These are phyloP conservation scores for Cygnus buccinator DNA, from an alignment of 2,113 vertebrate genomes.

Conservation along the genomic window DNA sequence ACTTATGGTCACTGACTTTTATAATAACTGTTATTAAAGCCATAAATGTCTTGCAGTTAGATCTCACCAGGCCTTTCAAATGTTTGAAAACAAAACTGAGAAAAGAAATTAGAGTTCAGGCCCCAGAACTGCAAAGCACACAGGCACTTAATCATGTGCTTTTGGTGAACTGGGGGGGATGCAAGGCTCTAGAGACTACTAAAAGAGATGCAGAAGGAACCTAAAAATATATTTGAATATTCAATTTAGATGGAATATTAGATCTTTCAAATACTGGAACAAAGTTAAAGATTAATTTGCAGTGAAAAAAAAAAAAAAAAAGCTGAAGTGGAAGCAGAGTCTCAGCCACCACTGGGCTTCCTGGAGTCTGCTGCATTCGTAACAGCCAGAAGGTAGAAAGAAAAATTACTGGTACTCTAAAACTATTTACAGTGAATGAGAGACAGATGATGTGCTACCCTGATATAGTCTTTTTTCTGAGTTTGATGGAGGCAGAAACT, in stretches of 20 bases:
- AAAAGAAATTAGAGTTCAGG: background rate
- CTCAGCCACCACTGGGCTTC: background rate
- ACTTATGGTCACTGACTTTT: background rate
- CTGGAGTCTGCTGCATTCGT: background rate
- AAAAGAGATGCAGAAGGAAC: background rate
- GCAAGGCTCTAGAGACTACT: background rate
- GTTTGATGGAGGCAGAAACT: background rate
- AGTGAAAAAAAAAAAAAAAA: background rate
- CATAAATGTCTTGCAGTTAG: background rate
- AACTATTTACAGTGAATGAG: accelerated
- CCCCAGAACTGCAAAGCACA: background rate
- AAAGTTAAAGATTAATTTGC: slow-evolving; percentile 37
- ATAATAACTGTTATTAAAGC: background rate
- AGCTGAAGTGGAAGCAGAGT: background rate
- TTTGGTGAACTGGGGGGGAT: background rate
- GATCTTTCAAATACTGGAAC: slow-evolving; percentile 28
- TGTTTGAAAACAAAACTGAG: slow-evolving; percentile 16
- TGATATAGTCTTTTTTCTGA: background rate
- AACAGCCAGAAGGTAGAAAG: background rate
- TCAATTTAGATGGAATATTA: background rate
- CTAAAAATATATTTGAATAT: slow-evolving; percentile 22
- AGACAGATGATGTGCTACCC: background rate
- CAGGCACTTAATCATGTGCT: background rate
- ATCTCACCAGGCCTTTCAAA: background rate
- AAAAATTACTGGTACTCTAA: background rate